Evolutionary conservation across 1,140 invertebrate species (phyloP).

Genomic region (Drosophila setifemur): DNA sequence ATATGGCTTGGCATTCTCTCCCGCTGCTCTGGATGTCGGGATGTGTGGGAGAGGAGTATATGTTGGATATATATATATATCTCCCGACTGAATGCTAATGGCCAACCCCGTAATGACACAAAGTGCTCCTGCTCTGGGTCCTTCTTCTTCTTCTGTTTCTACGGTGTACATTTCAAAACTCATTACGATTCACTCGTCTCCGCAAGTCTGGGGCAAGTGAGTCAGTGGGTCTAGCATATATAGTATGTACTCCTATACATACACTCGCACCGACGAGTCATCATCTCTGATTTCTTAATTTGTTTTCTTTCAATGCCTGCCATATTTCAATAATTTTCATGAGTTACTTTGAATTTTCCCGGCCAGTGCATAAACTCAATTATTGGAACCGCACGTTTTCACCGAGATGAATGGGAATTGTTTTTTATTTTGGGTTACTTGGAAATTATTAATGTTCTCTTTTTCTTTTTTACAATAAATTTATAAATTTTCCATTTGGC

Average conservation of each 20-base stretch:
- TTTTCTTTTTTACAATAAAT: too few species aligned
- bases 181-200: slow-evolving; percentile 51
- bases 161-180: slow-evolving; percentile 63
- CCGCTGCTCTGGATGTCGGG: too few species aligned
- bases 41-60: not conserved
- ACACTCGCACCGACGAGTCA: slow-evolving; percentile 16
- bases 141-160: not conserved
- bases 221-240: too few species aligned
- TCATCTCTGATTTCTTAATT: slow-evolving; percentile 38
- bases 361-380: slow-evolving; percentile 1
- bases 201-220: not conserved
- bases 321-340: slow-evolving; percentile 5
- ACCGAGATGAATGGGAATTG: not conserved
- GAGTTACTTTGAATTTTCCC: slow-evolving; percentile 1
- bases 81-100: slow-evolving; percentile 30
- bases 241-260: slow-evolving; percentile 8
- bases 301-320: slow-evolving; percentile 1
- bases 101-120: slow-evolving; percentile 32
- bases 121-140: not conserved
- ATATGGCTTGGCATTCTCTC: not conserved
- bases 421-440: not conserved
- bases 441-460: too few species aligned
- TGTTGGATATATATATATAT: not conserved
- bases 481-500: too few species aligned
- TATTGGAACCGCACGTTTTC: slow-evolving; percentile 4